Evolutionary conservation across 2,113 vertebrate genomes (phyloP).

Genomic region (Pardalotus punctatus): DNA sequence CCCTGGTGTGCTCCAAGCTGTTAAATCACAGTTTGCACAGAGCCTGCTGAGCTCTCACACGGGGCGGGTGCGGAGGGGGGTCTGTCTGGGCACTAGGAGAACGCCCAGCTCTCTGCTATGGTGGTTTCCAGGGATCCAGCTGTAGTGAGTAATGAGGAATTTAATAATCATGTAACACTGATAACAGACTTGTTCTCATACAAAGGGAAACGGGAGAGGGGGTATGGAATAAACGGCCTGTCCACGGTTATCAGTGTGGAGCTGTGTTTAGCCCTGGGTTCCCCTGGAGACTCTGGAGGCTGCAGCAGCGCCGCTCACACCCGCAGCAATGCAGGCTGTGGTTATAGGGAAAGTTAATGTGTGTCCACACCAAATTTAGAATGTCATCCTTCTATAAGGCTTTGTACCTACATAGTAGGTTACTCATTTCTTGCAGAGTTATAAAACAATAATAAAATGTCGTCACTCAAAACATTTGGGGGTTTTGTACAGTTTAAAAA

Average conservation of each 20-base stretch:
- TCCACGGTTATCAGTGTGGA: neutral
- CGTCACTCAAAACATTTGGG: neutral
- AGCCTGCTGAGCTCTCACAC: neutral
- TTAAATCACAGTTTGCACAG: rapidly evolving
- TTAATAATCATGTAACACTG: neutral
- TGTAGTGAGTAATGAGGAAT: neutral
- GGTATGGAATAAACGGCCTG: rapidly evolving
- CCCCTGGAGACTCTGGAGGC: neutral
- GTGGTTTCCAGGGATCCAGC: neutral
- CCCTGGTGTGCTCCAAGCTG: rapidly evolving
- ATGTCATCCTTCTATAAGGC: neutral
- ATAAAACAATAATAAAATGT: neutral
- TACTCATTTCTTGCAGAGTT: neutral
- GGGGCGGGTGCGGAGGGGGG: neutral
- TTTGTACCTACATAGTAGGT: neutral
- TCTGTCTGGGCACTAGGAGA: neutral
- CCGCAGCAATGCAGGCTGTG: rapidly evolving
- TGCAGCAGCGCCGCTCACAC: rapidly evolving
- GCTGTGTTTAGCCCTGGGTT: neutral
- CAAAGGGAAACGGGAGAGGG: neutral
- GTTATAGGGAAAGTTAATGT: neutral
- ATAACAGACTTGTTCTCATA: neutral
- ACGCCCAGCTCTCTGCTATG: rapidly evolving
- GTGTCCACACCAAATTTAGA: neutral
- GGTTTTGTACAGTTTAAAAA: rapidly evolving